Conservation (phyloP, 2,113 vertebrate genomes). For the Petroica traversi region DNA sequence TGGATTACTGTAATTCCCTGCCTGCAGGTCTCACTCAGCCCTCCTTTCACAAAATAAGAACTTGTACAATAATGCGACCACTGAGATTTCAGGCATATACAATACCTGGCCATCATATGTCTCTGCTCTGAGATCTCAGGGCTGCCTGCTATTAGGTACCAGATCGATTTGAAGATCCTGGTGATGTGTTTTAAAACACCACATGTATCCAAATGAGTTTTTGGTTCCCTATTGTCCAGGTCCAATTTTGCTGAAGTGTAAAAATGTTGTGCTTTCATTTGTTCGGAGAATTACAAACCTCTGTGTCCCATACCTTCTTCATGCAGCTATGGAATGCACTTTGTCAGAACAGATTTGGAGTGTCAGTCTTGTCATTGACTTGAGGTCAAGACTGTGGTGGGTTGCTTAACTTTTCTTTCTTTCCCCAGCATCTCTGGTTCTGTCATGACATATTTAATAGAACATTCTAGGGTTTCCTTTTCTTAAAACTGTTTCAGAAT, state of each 20-base stretch:
- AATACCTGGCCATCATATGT: not conserved
- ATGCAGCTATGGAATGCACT: slow-evolving; percentile 31
- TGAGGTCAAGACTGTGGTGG: slow-evolving; percentile 57
- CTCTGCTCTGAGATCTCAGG: slow-evolving; percentile 29
- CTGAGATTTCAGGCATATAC: slow-evolving; percentile 55
- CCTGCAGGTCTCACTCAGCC: slow-evolving; percentile 32
- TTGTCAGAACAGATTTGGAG: slow-evolving; percentile 50
- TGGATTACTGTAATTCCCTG: slow-evolving; percentile 67
- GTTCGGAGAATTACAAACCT: slow-evolving; percentile 63
- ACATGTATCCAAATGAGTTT: slow-evolving; percentile 77
- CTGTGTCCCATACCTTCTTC: slow-evolving; percentile 37
- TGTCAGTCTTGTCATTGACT: slow-evolving; percentile 49
- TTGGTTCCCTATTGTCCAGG: slow-evolving; percentile 67
- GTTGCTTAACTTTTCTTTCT: slow-evolving; percentile 64
- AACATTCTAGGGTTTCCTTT: not conserved
- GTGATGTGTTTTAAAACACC: slow-evolving; percentile 69
- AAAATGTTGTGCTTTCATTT: slow-evolving; percentile 67
- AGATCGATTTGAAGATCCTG: slow-evolving; percentile 59
- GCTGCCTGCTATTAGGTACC: slow-evolving; percentile 36
- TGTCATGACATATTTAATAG: slow-evolving; percentile 6
- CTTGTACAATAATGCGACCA: not conserved
- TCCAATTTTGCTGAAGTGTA: slow-evolving; percentile 68
- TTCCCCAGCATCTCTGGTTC: not conserved
- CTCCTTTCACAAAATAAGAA: slow-evolving; percentile 28
- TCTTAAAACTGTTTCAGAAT: not conserved